Conservation (phyloP, 2,888 invertebrate species). For the Caenorhabditis afra region DNA sequence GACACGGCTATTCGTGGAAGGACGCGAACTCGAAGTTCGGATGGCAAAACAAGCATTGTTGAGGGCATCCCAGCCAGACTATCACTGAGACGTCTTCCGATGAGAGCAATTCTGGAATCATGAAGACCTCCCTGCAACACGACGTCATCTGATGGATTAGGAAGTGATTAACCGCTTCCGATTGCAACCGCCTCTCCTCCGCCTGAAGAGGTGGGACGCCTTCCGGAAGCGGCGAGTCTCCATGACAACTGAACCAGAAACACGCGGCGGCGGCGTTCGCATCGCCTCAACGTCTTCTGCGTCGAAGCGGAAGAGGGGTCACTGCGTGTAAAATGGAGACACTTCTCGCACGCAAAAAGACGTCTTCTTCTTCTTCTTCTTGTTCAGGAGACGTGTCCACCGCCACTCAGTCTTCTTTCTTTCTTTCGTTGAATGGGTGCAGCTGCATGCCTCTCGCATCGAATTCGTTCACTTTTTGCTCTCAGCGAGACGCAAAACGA, state of each 20-base stretch:
- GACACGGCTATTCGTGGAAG: slow-evolving; percentile 45
- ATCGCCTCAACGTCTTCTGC: slow-evolving; percentile 28
- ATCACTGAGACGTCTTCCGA: no score
- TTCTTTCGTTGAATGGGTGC: background rate
- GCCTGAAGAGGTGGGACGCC: no score
- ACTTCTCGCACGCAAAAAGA: slow-evolving; percentile 12
- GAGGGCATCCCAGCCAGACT: no score
- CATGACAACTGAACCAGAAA: slow-evolving; percentile 59
- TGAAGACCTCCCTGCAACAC: no score
- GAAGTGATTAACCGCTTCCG: no score
- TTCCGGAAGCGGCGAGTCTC: slow-evolving; percentile 3
- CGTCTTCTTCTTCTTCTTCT: slow-evolving; percentile 22
- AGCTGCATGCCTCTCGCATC: background rate
- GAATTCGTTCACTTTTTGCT: slow-evolving; percentile 9
- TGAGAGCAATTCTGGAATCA: no score
- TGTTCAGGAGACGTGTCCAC: background rate
- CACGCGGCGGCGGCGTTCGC: slow-evolving; percentile 10
- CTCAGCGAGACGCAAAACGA: background rate
- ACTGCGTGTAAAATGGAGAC: slow-evolving; percentile 15
- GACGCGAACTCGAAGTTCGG: background rate
- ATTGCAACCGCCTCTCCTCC: no score
- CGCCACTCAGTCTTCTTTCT: background rate
- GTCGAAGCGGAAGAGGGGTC: slow-evolving; percentile 56
- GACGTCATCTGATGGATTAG: no score
- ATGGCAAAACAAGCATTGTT: no score